phyloP scores from a whole-genome alignment of 53 echinoderm and acorn worm genomes.

The Echinometra lucunter region DNA sequence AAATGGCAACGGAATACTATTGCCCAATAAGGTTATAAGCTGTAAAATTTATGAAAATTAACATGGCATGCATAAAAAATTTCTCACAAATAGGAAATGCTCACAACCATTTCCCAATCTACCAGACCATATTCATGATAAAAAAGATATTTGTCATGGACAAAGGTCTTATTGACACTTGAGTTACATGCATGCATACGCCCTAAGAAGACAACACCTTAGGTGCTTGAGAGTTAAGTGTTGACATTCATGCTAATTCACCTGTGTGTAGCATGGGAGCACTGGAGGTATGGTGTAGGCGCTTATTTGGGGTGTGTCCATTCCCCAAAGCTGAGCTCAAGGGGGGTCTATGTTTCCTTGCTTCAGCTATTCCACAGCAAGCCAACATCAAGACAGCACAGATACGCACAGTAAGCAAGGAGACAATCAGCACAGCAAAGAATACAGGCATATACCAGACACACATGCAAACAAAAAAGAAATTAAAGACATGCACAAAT shows the following conservation, averaged over 20 bases:
- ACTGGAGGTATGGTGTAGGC: conserved; percentile 68
- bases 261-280: conserved; percentile 62
- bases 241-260: conserved; percentile 39
- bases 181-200: too few species aligned
- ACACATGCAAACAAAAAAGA: conserved; percentile 4
- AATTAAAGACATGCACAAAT: not conserved
- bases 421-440: conserved; percentile 39
- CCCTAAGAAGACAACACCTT: not conserved
- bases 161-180: too few species aligned
- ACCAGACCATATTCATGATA: too few species aligned
- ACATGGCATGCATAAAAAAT: too few species aligned
- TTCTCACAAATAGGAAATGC: too few species aligned
- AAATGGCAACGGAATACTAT: too few species aligned
- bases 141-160: too few species aligned
- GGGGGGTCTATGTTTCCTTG: conserved; percentile 65
- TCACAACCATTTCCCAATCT: too few species aligned
- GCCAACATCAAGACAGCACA: conserved; percentile 16
- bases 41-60: too few species aligned
- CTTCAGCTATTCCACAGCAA: conserved; percentile 59
- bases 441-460: not conserved
- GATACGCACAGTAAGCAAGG: conserved; percentile 4
- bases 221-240: not conserved
- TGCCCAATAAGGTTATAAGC: too few species aligned
- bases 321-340: conserved; percentile 26
- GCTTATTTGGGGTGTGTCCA: conserved; percentile 58